Evolutionary conservation across 2,797 vertebrate genomes (phyloP).

Genomic region (Onychomys leucogaster): DNA sequence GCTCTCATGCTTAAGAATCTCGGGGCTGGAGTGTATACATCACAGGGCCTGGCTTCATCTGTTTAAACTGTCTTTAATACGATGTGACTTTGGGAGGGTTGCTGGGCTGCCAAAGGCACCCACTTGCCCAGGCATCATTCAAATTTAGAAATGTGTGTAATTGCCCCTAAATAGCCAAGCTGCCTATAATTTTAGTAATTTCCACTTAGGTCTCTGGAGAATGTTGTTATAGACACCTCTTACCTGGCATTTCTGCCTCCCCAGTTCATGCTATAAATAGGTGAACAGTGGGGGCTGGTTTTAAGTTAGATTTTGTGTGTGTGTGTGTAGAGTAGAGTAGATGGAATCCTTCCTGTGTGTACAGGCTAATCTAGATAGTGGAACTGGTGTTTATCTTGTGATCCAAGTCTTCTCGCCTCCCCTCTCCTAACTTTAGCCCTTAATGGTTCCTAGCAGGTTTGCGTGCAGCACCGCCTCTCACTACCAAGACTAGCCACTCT

Average conservation of each 20-base stretch:
- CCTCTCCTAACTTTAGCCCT: not conserved
- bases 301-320: conserved; percentile 33
- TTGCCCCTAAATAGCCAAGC: conserved; percentile 75
- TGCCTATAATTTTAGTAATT: conserved; percentile 81
- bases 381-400: not conserved
- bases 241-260: conserved; percentile 55
- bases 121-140: conserved; percentile 58
- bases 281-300: conserved; percentile 62
- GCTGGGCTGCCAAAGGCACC: conserved; percentile 61
- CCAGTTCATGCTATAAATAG: conserved; percentile 75
- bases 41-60: conserved; percentile 1
- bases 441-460: not conserved
- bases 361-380: not conserved
- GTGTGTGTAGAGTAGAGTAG: too few relatives aligned
- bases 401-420: not conserved
- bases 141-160: conserved; percentile 79
- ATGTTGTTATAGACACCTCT: conserved; percentile 77
- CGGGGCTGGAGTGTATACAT: not conserved
- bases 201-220: conserved; percentile 73
- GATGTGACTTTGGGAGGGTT: conserved; percentile 54
- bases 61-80: conserved; percentile 57
- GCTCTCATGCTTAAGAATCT: not conserved
- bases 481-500: not conserved
- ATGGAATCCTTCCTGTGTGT: conserved; percentile 32
- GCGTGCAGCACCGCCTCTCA: fast-evolving